phyloP scores from a whole-genome alignment of 2,797 vertebrate genomes.

The Gymnoscopelus braueri region DNA sequence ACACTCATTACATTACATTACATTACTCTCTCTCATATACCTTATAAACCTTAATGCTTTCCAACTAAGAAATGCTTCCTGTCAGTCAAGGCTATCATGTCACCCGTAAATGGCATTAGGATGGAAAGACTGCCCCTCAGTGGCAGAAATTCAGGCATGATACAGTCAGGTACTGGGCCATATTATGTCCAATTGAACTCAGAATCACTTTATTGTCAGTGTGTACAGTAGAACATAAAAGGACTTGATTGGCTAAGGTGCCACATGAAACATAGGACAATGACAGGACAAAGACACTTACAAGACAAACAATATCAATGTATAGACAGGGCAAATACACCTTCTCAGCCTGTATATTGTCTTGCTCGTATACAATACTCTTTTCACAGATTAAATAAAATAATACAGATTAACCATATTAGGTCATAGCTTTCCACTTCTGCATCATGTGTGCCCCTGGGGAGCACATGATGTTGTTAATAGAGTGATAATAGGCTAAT shows the following conservation, averaged over 20 bases:
- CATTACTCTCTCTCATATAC: too few relatives aligned
- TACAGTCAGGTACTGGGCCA: background rate
- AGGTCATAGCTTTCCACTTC: too few relatives aligned
- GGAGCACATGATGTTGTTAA: too few relatives aligned
- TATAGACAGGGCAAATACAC: background rate
- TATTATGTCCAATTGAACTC: background rate
- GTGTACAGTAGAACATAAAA: background rate
- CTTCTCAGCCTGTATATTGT: background rate
- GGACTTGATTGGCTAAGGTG: background rate
- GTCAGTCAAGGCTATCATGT: too few relatives aligned
- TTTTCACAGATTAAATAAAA: too few relatives aligned
- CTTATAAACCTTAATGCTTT: too few relatives aligned
- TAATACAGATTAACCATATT: too few relatives aligned
- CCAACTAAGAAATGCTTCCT: too few relatives aligned
- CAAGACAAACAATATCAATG: too few relatives aligned
- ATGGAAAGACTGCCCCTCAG: conserved; percentile 3
- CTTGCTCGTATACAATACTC: background rate
- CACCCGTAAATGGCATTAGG: background rate
- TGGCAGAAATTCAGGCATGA: background rate
- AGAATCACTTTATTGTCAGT: background rate
- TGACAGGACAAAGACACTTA: background rate
- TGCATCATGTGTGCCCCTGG: too few relatives aligned
- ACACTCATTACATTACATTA: too few relatives aligned
- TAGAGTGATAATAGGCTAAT: too few relatives aligned
- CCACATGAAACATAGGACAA: background rate